Base-by-base conservation (phyloP, 2,113 vertebrate genomes). In the Glareola pratincola region DNA sequence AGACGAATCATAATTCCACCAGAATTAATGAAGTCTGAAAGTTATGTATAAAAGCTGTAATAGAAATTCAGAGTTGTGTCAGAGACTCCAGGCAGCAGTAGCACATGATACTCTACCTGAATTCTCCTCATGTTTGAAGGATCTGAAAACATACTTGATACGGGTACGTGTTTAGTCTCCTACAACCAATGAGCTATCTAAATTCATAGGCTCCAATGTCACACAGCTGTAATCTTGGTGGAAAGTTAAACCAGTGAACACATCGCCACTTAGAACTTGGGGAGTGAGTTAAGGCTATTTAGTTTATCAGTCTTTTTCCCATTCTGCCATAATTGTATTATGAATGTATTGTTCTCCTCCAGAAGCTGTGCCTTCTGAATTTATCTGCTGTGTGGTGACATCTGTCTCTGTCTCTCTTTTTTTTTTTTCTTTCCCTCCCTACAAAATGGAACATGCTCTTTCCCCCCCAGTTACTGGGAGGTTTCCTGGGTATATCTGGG, bases 111-210 rank as follows among this genome's bases (percentile, higher is more conserved):
- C 85, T 97, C 74, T 87, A 97, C 96, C 95, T 97, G 96, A 97
- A 98, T 98, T 98, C 96, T 91, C 88, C 93, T 97, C 94, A 47
- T 98, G 96, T 98, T 97, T 94, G 97, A 97, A 85, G 93, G 90
- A 92, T 97, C 97, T 97, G 92, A 97, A 98, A 98, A 98, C 96
- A 97, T 94, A 97, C 95, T 98, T 92, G 96, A 97, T 98, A 91
- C 4, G 59, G 60, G 82, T 92, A 94, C 20, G 85, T 98, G 98
- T 92, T 98, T 98, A 98, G 98, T 98, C 98, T 98, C 95, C 98
- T 98, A 98, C 98, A 98, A 98, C 98, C 98, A 98, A 98, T 98
- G 98, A 98, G 98, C 98, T 98, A 98, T 98, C 97, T 98, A 98
- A 98, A 98, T 98, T 98, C 98, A 98, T 98, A 98, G 97, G 93